These are phyloP conservation scores for Phyllotreta cruciferae DNA, from an alignment of 2,888 invertebrate species.

Conservation along the genomic window DNA sequence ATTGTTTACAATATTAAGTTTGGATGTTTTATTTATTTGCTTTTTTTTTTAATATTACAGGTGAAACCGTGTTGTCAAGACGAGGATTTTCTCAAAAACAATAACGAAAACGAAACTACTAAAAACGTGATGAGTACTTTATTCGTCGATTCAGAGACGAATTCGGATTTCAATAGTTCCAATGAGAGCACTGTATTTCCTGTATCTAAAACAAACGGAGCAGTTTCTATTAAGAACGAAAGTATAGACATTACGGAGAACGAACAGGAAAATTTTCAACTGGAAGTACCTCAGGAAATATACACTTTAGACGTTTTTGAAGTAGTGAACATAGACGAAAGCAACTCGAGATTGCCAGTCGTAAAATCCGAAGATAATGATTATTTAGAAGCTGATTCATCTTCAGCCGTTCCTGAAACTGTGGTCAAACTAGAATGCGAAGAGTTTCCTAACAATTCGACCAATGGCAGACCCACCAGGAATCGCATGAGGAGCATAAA, in stretches of 20 bases:
- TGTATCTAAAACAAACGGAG: neutral
- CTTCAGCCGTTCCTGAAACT: neutral
- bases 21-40: too few species aligned
- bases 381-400: conserved; percentile 10
- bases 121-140: conserved; percentile 26
- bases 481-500: conserved; percentile 65
- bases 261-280: conserved; percentile 33
- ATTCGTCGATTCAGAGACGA: conserved; percentile 32
- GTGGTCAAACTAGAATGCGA: conserved; percentile 19
- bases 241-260: conserved; percentile 36
- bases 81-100: conserved; percentile 5
- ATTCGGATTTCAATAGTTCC: conserved; percentile 16
- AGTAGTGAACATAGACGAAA: conserved; percentile 27
- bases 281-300: conserved; percentile 40
- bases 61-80: conserved; percentile 17
- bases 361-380: conserved; percentile 21
- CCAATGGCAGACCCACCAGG: conserved; percentile 63
- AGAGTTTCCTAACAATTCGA: neutral
- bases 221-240: conserved; percentile 20
- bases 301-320: conserved; percentile 34
- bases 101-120: neutral
- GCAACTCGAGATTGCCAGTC: neutral
- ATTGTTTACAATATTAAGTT: too few species aligned
- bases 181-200: conserved; percentile 10
- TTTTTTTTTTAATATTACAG: conserved; percentile 4